phyloP scores from a whole-genome alignment of 2,113 vertebrate species.

The Clarias batrachus region DNA sequence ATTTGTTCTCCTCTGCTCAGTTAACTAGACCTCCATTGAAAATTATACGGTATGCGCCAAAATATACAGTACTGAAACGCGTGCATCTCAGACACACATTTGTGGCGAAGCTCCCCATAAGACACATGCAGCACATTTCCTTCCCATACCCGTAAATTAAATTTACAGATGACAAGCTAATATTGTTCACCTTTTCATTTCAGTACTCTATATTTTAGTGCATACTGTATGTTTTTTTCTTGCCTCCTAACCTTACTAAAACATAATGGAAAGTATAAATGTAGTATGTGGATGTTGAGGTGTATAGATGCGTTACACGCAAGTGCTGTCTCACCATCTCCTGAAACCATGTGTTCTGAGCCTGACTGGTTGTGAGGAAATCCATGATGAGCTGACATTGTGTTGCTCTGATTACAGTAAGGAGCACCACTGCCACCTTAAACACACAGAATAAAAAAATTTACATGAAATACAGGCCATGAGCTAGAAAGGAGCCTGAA shows the following conservation, averaged over 20 bases:
- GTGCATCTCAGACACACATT: no score
- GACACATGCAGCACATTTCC: no score
- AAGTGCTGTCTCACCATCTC: conserved; percentile 77
- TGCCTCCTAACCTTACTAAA: background rate
- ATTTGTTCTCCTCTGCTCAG: background rate
- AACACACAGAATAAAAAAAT: conserved; percentile 26
- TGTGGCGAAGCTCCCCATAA: no score
- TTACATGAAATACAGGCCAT: background rate
- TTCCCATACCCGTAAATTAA: no score
- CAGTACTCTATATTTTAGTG: no score
- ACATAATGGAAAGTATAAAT: background rate
- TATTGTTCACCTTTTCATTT: no score
- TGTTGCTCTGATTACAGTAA: conserved; percentile 83
- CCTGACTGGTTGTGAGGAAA: conserved; percentile 73
- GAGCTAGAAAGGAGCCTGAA: background rate
- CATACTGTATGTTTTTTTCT: no score
- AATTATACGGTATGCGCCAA: no score
- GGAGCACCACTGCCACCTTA: conserved; percentile 79
- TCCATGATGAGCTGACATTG: conserved; percentile 76
- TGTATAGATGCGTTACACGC: background rate
- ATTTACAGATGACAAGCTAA: no score
- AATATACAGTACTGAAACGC: no score
- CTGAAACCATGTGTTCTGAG: conserved; percentile 74
- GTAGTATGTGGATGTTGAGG: background rate
- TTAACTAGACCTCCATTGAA: background rate